These are phyloP conservation scores for Anguilla pacifica DNA, from an alignment of 2,797 vertebrate species.

Conservation along the genomic window DNA sequence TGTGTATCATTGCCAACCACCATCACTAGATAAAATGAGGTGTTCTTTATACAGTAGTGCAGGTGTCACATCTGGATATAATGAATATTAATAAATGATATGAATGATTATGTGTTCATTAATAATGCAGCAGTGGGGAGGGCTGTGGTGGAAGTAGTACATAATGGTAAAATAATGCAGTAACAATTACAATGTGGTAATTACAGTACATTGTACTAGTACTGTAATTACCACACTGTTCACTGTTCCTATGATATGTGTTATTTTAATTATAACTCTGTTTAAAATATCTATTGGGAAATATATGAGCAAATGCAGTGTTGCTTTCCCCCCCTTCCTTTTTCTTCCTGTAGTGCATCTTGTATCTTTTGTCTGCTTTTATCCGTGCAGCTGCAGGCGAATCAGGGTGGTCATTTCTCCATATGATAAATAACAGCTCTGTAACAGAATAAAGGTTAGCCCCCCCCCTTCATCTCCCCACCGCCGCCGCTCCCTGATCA, in stretches of 20 bases:
- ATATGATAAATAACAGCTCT: constrained; percentile 54
- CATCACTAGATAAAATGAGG: too few species aligned
- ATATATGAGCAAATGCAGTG: not conserved
- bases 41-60: not conserved
- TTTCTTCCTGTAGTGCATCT: not conserved
- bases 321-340: not conserved
- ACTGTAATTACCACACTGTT: not conserved
- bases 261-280: not conserved
- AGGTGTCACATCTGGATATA: not conserved
- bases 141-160: not conserved
- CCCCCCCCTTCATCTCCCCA: constrained; percentile 5
- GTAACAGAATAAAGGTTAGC: constrained; percentile 53
- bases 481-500: constrained; percentile 38
- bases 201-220: not conserved
- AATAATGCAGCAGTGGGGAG: too few species aligned
- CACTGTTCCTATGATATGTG: not conserved
- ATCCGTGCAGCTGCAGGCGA: constrained; percentile 38
- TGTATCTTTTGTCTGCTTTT: constrained; percentile 17
- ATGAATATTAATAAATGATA: not conserved
- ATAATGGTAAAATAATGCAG: not conserved
- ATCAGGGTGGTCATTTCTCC: constrained; percentile 42
- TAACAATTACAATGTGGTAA: not conserved
- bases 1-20: too few species aligned
- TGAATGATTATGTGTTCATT: not conserved
- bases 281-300: not conserved